Conservation (phyloP, 2,113 vertebrate genomes). For the Uropsilus gracilis region DNA sequence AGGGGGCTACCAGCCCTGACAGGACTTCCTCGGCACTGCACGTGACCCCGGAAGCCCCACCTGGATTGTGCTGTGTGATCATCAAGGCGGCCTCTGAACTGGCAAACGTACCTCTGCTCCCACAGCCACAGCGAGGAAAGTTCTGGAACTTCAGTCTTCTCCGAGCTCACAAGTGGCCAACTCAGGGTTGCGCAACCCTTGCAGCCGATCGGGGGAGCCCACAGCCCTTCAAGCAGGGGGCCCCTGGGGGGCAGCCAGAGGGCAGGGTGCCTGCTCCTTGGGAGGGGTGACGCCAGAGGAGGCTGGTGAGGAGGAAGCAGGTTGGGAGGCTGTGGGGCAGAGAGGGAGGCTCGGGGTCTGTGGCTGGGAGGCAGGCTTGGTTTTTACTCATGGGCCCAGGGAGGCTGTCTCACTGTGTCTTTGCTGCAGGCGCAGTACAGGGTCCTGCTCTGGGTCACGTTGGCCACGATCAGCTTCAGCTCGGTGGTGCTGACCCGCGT, state of each 20-base stretch:
- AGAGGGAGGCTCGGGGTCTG: too few relatives aligned
- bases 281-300: too few relatives aligned
- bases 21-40: fast-evolving
- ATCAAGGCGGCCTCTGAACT: not conserved
- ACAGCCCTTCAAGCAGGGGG: too few relatives aligned
- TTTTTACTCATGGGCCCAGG: constrained; percentile 32
- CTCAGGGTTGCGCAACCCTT: not conserved
- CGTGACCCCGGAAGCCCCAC: not conserved
- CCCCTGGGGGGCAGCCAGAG: too few relatives aligned
- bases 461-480: constrained; percentile 9
- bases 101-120: not conserved
- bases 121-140: not conserved
- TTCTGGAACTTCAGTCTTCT: not conserved
- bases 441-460: constrained; percentile 32
- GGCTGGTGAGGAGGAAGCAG: not conserved
- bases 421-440: constrained; percentile 67
- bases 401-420: constrained; percentile 49
- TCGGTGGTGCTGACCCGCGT: not conserved
- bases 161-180: too few relatives aligned
- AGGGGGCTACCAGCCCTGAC: not conserved
- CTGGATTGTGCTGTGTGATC: not conserved
- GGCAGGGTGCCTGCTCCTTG: not conserved
- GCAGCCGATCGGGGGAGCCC: not conserved
- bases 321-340: not conserved
- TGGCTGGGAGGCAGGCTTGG: not conserved